Percentiles rank a stretch among this genome's conserved stretches.
phyloP scores from a whole-genome alignment of 2,797 vertebrate species.

The Onychomys leucogaster region DNA sequence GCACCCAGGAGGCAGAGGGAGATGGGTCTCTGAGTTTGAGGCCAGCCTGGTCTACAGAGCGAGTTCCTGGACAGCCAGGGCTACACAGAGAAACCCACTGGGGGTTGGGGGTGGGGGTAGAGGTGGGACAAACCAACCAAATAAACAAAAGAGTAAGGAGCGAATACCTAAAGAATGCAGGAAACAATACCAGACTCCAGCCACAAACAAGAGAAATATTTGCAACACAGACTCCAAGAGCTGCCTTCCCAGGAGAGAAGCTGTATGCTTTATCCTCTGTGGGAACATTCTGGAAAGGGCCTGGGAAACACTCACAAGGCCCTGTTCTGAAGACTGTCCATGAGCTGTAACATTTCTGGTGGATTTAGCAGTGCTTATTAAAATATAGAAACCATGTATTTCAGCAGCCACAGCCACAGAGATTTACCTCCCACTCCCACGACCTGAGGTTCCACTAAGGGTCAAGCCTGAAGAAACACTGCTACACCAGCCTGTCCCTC shows the following conservation, averaged over 20 bases:
- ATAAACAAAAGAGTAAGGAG: not conserved
- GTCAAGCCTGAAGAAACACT: not conserved
- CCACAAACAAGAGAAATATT: not conserved
- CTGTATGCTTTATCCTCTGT: not conserved
- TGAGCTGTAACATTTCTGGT: not conserved
- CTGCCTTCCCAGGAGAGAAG: not conserved
- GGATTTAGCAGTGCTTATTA: not conserved
- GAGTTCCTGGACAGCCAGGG: not conserved
- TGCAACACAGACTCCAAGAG: not conserved
- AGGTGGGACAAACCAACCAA: not conserved
- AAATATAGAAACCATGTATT: not conserved
- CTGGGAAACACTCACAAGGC: not conserved
- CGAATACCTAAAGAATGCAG: not conserved
- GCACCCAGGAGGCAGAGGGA: not conserved
- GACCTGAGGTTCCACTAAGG: not conserved
- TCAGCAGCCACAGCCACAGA: not conserved
- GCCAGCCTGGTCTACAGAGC: not conserved
- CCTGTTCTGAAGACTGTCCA: accelerated
- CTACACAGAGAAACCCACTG: not conserved
- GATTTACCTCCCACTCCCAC: not conserved
- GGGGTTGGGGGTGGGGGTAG: too few relatives aligned
- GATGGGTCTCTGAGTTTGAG: not conserved
- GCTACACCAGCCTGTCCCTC: not conserved
- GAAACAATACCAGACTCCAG: not conserved
- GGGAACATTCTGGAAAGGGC: not conserved